Evolutionary conservation across 1,140 invertebrate species (phyloP), one percentile per base, ranked within the genome.

Genomic region (Pseudobourletiella spinata): DNA sequence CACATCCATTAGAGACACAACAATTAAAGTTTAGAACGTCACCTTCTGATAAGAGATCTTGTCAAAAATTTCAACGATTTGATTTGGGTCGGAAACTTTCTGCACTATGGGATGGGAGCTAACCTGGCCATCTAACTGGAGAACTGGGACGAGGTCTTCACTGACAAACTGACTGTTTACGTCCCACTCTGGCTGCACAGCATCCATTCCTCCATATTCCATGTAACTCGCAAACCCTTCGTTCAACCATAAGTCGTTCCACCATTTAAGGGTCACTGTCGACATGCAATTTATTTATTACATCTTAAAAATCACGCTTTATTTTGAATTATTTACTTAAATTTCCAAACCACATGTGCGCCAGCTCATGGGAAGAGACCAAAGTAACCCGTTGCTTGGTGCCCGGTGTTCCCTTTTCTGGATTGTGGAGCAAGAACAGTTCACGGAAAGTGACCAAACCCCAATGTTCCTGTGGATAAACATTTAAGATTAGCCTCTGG

Each of bases 51-150:
- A 97, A 1, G 91, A 91, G 68, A 97, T 96, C 0, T 79, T 75
- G 76, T 97, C 93, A 74, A 97, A 97, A 58, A 95, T 86, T 61
- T 89, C 86, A 0, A 87, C 91, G 42, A 96, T 95, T 77, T 97
- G 84, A 73, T 91, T 86, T 0, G 92, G 89, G 71, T 88, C 87
- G 39, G 78, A 79, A 20, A 95, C 90, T 3, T 79, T 80, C 73
- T 90, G 85, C 15, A 92, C 84, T 67, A 95, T 92, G 0, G 91
- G 87, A 78, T 94, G 91, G 6, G 90, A 91, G 64, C 85, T 89
- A 0, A 88, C 44, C 58, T 61, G 44, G 4, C 46, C 80, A 73
- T 98, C 95, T 14, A 84, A 77, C 2, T 76, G 75, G 56, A 95
- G 76, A 0, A 90, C 89, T 2, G 78, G 72, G 68, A 91, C 86